Conservation (phyloP, 2,113 vertebrate species). For the Ciconia stormi region DNA sequence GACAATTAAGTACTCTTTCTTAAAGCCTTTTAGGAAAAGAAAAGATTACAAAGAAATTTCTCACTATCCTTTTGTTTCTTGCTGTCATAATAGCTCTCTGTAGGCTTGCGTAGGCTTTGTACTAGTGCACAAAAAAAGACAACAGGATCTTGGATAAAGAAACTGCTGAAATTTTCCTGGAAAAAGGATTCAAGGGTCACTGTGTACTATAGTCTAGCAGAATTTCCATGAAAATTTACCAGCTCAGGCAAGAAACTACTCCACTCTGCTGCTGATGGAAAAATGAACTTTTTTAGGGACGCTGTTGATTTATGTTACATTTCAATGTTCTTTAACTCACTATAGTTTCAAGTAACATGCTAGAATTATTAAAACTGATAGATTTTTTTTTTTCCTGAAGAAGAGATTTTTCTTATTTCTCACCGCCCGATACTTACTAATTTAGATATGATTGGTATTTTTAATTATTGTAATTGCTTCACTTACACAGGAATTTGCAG, state of each 20-base stretch:
- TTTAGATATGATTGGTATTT: neutral
- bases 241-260: neutral
- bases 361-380: neutral
- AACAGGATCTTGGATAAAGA: neutral
- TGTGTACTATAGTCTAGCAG: neutral
- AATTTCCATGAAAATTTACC: neutral
- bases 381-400: neutral
- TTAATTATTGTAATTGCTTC: neutral
- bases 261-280: neutral
- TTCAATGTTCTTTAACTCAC: neutral
- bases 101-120: slow-evolving; percentile 60
- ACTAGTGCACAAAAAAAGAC: neutral
- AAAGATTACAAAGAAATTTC: neutral
- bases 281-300: neutral
- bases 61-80: slow-evolving; percentile 58
- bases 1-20: slow-evolving; percentile 54
- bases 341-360: neutral
- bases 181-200: neutral
- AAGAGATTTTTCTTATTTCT: neutral
- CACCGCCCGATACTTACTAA: accelerated
- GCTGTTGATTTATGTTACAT: neutral
- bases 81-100: slow-evolving; percentile 53
- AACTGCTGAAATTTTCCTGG: neutral
- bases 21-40: neutral
- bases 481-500: neutral